Base-by-base conservation (phyloP, 2,113 vertebrate genomes). In the Addax nasomaculatus region DNA sequence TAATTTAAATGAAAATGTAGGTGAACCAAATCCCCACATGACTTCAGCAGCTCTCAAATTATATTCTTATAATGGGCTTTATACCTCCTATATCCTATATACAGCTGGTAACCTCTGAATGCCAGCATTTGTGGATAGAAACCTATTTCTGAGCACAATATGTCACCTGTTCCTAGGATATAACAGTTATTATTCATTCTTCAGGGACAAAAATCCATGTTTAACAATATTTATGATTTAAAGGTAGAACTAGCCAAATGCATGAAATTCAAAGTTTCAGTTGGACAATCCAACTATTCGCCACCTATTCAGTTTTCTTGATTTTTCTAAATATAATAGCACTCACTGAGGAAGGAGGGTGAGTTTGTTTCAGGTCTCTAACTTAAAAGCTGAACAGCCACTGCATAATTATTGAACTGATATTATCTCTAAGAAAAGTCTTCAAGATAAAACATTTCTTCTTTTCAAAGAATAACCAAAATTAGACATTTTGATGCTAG, bases 1-100 rank as follows among this genome's bases (percentile, higher is more conserved):
- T 85, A 84, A 97, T 96, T 89, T 97, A 97, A 97, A 94, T 81
- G 89, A 98, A 96, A 98, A 95, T 88, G 89, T 92, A 86, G 19
- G 70, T 1, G 0, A 92, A 85, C 25, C 55, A 96, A 98, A 96
- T 93, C 87, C 73, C 62, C 15, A 76, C 2, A 88, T 91, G 94
- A 96, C 84, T 30, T 60, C 14, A 84, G 43, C 70, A 89, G 73
- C 73, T 73, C 79, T 43, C 84, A 96, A 97, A 96, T 96, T 36
- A n/a, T 85, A 89, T 36, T 83, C n/a, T 17, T 93, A 16, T 12
- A 70, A 85, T 58, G 58, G 81, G 45, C 79, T 53, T 62, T 51
- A 60, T 49, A 57, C 11, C 30, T 95, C 5, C 51, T 43, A 5
- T 76, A 57, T 7, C 62, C 92, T 84, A 93, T 89, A 89, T 90